These are phyloP conservation scores for Drosophila kokeensis DNA, from an alignment of 2,888 invertebrate genomes.

Conservation along the genomic window DNA sequence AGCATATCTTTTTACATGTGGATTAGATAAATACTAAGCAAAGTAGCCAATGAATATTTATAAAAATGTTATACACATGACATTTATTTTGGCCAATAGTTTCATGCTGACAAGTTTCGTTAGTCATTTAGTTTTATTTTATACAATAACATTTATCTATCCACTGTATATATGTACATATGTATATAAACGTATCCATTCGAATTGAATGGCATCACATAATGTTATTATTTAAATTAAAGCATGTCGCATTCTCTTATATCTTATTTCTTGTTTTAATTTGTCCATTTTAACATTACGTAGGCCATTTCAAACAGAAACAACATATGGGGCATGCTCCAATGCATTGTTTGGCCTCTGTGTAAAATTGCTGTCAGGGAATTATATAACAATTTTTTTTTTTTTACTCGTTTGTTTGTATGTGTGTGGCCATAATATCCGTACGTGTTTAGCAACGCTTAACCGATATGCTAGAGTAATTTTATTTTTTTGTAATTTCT, in stretches of 20 bases:
- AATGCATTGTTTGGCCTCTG: slow-evolving; percentile 17
- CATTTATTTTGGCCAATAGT: neutral
- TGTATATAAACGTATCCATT: neutral
- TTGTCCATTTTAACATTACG: slow-evolving; percentile 34
- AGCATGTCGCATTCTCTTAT: slow-evolving; percentile 14
- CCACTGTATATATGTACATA: neutral
- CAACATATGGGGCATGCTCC: slow-evolving; percentile 47
- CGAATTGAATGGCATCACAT: neutral
- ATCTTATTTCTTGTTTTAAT: slow-evolving; percentile 33
- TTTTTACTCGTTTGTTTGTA: neutral
- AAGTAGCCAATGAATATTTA: neutral
- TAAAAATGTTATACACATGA: neutral
- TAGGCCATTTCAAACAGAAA: slow-evolving; percentile 48
- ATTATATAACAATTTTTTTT: slow-evolving; percentile 25
- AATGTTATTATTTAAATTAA: slow-evolving; percentile 16
- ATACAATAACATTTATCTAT: neutral
- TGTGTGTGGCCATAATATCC: slow-evolving; percentile 34
- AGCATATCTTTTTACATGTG: neutral
- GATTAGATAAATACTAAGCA: neutral
- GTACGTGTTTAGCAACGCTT: slow-evolving; percentile 59
- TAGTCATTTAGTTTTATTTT: neutral
- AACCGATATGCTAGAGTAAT: slow-evolving; percentile 60
- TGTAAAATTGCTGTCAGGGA: slow-evolving; percentile 39
- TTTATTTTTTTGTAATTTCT: slow-evolving; percentile 45
- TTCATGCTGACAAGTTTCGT: neutral